These are phyloP conservation scores for Chondrosia reniformis DNA, from an alignment of 37 sponge, comb jelly and placozoan species.

Conservation along the genomic window DNA sequence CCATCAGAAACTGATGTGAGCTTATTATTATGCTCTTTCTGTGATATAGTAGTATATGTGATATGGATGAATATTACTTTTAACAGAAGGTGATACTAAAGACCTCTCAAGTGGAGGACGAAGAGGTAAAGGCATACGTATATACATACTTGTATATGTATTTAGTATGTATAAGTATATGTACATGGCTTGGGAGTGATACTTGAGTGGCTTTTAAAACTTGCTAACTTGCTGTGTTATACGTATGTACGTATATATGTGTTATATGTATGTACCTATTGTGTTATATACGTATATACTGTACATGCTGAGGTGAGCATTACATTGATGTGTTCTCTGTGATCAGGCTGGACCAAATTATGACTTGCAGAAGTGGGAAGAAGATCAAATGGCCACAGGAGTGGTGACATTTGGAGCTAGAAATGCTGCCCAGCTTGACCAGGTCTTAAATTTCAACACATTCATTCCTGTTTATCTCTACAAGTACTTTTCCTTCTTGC, in stretches of 20 bases:
- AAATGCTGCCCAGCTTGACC: slow-evolving; percentile 71
- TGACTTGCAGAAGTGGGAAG: slow-evolving; percentile 94
- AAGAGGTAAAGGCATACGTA: no score
- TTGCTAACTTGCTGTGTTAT: neutral
- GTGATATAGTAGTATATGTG: no score
- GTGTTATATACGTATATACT: neutral
- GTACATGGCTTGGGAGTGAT: no score
- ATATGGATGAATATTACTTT: no score
- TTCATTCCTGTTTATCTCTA: neutral
- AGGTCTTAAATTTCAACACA: slow-evolving; percentile 27
- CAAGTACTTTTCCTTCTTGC: neutral
- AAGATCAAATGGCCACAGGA: slow-evolving; percentile 81
- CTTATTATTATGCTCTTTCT: no score
- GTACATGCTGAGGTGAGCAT: neutral
- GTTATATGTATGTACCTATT: neutral
- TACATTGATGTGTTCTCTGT: neutral
- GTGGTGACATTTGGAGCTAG: slow-evolving; percentile 82
- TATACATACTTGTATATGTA: no score
- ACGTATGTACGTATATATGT: neutral
- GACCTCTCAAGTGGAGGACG: no score
- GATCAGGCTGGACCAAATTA: slow-evolving; percentile 83
- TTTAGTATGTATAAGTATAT: no score
- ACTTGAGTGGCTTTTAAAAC: neutral
- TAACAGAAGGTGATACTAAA: no score
- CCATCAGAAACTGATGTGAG: slow-evolving; percentile 70